phyloP scores from a whole-genome alignment of 2,797 vertebrate genomes.

The Gymnothorax javanicus region DNA sequence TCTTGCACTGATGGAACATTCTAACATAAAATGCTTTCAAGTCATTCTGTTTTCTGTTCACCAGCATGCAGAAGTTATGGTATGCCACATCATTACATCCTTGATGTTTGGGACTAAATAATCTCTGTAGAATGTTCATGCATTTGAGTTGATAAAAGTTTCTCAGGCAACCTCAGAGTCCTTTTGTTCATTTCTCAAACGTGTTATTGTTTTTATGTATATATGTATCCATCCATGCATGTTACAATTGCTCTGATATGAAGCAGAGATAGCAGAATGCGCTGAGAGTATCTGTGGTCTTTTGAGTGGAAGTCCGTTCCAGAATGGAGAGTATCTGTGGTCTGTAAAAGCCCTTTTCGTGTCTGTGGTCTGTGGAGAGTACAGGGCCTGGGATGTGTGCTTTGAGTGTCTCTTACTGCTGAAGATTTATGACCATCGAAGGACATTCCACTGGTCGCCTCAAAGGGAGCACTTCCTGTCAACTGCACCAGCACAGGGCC shows the following conservation, averaged over 20 bases:
- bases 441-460: constrained; percentile 23
- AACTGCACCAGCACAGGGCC: background rate
- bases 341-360: background rate
- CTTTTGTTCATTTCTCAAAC: background rate
- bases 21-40: background rate
- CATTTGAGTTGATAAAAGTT: background rate
- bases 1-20: background rate
- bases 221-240: background rate
- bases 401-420: background rate
- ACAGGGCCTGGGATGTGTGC: background rate
- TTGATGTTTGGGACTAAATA: background rate
- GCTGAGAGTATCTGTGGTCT: background rate
- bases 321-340: background rate
- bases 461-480: background rate
- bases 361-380: background rate
- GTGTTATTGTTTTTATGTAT: too few relatives aligned
- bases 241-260: background rate
- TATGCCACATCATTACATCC: background rate
- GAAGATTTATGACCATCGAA: background rate
- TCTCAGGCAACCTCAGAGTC: background rate
- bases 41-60: background rate
- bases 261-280: background rate
- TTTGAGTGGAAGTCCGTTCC: background rate
- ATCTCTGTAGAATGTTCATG: background rate
- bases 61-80: background rate